Conservation (phyloP, 2,113 vertebrate genomes). For the Kryptolebias marmoratus region DNA sequence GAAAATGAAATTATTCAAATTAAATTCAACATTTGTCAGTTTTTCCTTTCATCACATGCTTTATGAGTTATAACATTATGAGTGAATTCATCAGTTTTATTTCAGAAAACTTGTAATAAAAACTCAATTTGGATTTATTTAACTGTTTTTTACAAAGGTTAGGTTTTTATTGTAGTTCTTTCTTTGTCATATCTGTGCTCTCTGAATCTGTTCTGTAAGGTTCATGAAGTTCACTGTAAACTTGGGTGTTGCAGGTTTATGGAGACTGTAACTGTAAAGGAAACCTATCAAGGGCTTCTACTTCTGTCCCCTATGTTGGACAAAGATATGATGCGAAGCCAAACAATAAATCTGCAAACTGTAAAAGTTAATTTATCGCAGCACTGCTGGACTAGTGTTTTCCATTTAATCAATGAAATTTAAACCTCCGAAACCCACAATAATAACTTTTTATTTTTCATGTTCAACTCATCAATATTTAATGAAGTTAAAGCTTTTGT, state of each 20-base stretch:
- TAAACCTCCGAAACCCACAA: not conserved
- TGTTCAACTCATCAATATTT: no score
- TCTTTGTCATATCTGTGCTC: no score
- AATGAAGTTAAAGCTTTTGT: no score
- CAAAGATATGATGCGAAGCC: constrained; percentile 45
- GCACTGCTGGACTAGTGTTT: not conserved
- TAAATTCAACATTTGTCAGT: no score
- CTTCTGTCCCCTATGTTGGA: constrained; percentile 10
- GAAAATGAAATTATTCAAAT: no score
- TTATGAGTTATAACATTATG: no score
- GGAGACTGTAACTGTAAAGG: constrained; percentile 3
- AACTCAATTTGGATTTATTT: no score
- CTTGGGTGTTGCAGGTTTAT: constrained; percentile 28
- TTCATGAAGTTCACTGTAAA: not conserved
- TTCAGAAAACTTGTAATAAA: no score
- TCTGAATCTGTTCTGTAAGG: not conserved
- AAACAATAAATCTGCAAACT: constrained; percentile 26
- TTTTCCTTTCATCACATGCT: no score
- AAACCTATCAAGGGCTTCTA: constrained; percentile 1
- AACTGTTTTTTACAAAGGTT: not conserved
- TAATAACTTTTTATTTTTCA: no score
- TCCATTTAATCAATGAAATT: not conserved
- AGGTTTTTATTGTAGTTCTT: not conserved
- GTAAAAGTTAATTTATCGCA: constrained; percentile 26
- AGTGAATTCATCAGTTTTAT: no score